A percentile compares a stretch with the other conserved stretches of the same genome.
phyloP scores from a whole-genome alignment of 1,140 invertebrate genomes.

The Hermetia illucens region DNA sequence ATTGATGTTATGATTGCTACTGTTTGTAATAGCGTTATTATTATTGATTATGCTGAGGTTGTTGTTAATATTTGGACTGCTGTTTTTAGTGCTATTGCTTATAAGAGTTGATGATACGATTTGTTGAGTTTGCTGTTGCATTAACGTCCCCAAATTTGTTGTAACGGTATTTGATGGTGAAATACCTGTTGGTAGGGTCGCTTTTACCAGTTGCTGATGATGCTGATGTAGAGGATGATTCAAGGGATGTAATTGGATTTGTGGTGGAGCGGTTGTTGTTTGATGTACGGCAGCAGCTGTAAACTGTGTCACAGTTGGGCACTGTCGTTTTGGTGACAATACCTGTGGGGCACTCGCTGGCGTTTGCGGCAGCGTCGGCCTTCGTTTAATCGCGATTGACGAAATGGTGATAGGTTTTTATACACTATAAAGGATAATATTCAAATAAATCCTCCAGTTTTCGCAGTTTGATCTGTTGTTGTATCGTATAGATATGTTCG shows the following conservation, averaged over 20 bases:
- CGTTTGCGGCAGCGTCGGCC: constrained; percentile 33
- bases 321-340: constrained; percentile 32
- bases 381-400: constrained; percentile 34
- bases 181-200: constrained; percentile 10
- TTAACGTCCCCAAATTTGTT: too few relatives aligned
- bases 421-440: too few relatives aligned
- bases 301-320: constrained; percentile 22
- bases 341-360: constrained; percentile 33
- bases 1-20: constrained; percentile 12
- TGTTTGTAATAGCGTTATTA: constrained; percentile 16
- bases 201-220: too few relatives aligned
- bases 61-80: constrained; percentile 14
- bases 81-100: too few relatives aligned
- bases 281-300: constrained; percentile 14
- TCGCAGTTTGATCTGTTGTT: too few relatives aligned
- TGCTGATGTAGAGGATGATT: constrained; percentile 16
- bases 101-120: not conserved
- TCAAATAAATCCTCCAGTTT: too few relatives aligned
- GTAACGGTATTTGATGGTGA: constrained; percentile 6
- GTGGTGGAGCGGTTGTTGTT: not conserved
- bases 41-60: constrained; percentile 13
- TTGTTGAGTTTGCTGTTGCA: constrained; percentile 10
- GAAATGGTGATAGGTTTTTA: constrained; percentile 34
- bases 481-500: too few relatives aligned
- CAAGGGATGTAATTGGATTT: constrained; percentile 8